Percentiles rank a stretch among this genome's conserved stretches.
These are phyloP conservation scores for Corythornis madagascariensis DNA, from an alignment of 2,113 vertebrate species.

Conservation along the genomic window DNA sequence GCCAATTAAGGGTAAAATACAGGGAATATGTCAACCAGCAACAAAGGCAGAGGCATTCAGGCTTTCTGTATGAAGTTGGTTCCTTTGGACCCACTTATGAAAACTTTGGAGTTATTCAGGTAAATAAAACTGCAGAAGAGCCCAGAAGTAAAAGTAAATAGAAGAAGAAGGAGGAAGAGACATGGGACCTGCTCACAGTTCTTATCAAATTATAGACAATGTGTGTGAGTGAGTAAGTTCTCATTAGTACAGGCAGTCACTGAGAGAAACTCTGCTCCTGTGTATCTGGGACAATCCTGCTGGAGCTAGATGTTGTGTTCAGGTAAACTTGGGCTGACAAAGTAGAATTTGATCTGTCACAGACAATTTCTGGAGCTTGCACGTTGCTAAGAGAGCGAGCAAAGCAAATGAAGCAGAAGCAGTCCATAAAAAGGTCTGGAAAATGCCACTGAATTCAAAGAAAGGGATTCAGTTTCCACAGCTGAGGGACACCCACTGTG, in stretches of 20 bases:
- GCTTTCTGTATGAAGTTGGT: not conserved
- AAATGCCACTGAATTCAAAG: constrained; percentile 19
- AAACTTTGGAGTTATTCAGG: constrained; percentile 34
- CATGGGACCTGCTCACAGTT: not conserved
- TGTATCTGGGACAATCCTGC: not conserved
- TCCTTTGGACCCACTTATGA: constrained; percentile 52
- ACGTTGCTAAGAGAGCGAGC: not conserved
- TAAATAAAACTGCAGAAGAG: constrained; percentile 44
- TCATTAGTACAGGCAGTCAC: constrained; percentile 21
- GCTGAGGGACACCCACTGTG: not conserved
- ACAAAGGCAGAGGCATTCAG: constrained; percentile 22
- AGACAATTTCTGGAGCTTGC: constrained; percentile 6
- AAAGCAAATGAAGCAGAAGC: not conserved
- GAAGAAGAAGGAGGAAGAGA: not conserved
- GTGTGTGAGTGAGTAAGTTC: not conserved
- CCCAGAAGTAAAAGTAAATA: constrained; percentile 27
- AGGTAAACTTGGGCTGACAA: constrained; percentile 25
- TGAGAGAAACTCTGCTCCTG: not conserved
- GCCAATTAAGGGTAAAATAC: constrained; percentile 61
- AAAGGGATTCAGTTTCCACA: not conserved
- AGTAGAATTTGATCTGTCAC: constrained; percentile 10
- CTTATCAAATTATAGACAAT: not conserved
- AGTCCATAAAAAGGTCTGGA: not conserved
- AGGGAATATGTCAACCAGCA: constrained; percentile 44
- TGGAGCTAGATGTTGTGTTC: not conserved